phyloP scores from a whole-genome alignment of 1,140 invertebrate genomes.

The Pararge aegeria region DNA sequence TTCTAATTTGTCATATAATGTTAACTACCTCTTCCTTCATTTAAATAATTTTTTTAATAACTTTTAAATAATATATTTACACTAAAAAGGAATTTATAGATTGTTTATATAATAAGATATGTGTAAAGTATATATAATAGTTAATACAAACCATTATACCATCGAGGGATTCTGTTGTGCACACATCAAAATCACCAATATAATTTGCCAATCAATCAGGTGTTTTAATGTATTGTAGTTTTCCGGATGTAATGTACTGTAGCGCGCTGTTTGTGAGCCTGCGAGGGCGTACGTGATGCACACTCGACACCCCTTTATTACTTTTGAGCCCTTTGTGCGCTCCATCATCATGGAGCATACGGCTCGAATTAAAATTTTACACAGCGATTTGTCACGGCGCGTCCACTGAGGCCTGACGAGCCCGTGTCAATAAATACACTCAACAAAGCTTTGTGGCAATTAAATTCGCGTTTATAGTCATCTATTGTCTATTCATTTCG shows the following conservation, averaged over 20 bases:
- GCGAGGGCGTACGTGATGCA: slow-evolving; percentile 42
- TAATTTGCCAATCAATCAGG: slow-evolving; percentile 15
- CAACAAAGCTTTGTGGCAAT: slow-evolving; percentile 20
- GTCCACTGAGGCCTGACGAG: slow-evolving; percentile 53
- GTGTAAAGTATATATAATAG: no score
- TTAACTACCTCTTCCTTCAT: no score
- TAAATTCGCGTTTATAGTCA: not conserved
- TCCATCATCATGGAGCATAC: slow-evolving; percentile 62
- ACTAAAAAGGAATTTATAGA: no score
- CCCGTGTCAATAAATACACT: slow-evolving; percentile 22
- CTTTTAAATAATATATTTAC: no score
- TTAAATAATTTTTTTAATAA: no score
- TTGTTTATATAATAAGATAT: no score
- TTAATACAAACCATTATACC: no score
- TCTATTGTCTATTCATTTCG: slow-evolving; percentile 1
- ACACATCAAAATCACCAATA: slow-evolving; percentile 6
- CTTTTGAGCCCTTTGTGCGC: slow-evolving; percentile 68
- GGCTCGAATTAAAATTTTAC: slow-evolving; percentile 70
- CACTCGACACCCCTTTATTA: slow-evolving; percentile 73
- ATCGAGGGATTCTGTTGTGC: no score
- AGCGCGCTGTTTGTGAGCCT: slow-evolving; percentile 34
- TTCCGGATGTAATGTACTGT: slow-evolving; percentile 28
- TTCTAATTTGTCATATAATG: no score
- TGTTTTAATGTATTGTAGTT: slow-evolving; percentile 36
- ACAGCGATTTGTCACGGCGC: slow-evolving; percentile 57